phyloP scores from a whole-genome alignment of 2,797 vertebrate species.

The Enteromius radiatus region DNA sequence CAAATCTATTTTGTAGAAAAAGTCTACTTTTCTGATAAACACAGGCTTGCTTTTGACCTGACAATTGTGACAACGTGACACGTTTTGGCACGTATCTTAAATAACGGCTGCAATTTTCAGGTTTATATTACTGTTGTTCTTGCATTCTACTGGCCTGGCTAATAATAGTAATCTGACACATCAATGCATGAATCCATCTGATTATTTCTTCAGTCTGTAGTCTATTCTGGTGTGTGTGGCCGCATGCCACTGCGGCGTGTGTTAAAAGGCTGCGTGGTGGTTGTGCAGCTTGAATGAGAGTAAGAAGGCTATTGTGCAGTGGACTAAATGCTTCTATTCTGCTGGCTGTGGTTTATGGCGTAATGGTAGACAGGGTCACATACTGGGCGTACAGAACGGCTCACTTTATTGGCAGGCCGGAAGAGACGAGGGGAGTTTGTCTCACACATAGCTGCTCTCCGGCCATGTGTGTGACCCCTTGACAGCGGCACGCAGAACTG shows the following conservation, averaged over 20 bases:
- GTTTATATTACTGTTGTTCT: neutral
- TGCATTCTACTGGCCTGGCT: neutral
- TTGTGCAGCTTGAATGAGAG: constrained; percentile 19
- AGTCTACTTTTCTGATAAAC: constrained; percentile 19
- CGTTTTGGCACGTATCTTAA: constrained; percentile 9
- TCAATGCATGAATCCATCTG: constrained; percentile 19
- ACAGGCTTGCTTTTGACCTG: constrained; percentile 17
- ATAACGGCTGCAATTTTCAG: neutral
- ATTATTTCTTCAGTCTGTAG: constrained; percentile 18
- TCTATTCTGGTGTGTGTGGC: constrained; percentile 31
- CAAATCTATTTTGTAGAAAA: constrained; percentile 14
- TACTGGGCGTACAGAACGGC: constrained; percentile 34
- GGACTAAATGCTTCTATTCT: constrained; percentile 60
- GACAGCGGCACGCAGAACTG: constrained; percentile 23
- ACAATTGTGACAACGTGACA: constrained; percentile 7
- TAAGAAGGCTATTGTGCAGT: constrained; percentile 55
- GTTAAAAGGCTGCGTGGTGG: constrained; percentile 13
- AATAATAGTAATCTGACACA: constrained; percentile 36
- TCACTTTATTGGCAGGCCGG: constrained; percentile 46
- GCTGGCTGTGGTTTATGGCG: constrained; percentile 33
- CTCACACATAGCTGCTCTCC: constrained; percentile 34
- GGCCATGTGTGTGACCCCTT: constrained; percentile 42
- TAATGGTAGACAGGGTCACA: constrained; percentile 56
- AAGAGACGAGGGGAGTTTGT: constrained; percentile 15
- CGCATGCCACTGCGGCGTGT: neutral